Percentiles rank a stretch among this genome's conserved stretches.
phyloP scores from a whole-genome alignment of 2,113 vertebrate genomes.

The Nibea coibor region DNA sequence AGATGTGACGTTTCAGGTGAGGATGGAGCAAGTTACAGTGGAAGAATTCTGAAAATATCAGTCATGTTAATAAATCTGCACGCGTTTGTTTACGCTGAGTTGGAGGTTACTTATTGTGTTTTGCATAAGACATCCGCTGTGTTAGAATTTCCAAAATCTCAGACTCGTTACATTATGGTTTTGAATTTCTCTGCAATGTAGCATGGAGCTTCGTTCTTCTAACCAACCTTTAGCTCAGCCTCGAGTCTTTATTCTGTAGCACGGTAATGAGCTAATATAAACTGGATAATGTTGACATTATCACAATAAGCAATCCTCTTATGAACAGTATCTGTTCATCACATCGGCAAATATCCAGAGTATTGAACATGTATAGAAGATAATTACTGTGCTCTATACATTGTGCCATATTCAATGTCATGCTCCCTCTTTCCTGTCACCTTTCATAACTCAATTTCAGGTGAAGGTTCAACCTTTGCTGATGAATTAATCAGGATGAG shows the following conservation, averaged over 20 bases:
- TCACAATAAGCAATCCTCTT: neutral
- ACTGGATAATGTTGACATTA: neutral
- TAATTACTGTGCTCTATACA: neutral
- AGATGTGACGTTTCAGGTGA: no score
- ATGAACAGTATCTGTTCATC: neutral
- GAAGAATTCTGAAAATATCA: no score
- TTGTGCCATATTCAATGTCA: conserved; percentile 1
- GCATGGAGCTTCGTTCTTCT: no score
- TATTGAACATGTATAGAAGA: no score
- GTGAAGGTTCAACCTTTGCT: conserved; percentile 37
- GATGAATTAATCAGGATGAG: conserved; percentile 39
- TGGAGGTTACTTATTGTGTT: no score
- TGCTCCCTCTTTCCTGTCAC: conserved; percentile 2
- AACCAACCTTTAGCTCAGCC: neutral
- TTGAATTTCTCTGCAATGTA: no score
- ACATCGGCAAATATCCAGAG: neutral
- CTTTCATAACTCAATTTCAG: conserved; percentile 23
- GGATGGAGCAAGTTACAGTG: no score
- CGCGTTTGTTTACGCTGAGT: no score
- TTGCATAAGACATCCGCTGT: no score
- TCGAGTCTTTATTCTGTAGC: neutral
- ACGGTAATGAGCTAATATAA: neutral
- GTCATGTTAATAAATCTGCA: no score
- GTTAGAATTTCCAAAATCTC: no score
- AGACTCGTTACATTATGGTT: no score